phyloP scores from a whole-genome alignment of 2,888 invertebrate species.

The Emmelina monodactyla region DNA sequence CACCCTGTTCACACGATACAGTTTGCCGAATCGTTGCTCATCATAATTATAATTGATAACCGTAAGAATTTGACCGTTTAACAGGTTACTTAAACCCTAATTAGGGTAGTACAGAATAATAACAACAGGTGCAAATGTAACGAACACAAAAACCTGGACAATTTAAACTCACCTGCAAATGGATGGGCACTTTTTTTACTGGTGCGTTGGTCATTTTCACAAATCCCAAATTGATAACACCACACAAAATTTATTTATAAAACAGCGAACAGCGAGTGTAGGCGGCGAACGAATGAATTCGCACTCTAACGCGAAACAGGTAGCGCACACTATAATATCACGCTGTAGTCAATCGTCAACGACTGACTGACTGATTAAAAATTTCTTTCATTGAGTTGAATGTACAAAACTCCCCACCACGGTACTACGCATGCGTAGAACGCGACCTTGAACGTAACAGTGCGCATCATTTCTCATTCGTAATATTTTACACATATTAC shows the following conservation, averaged over 20 bases:
- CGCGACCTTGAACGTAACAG: constrained; percentile 26
- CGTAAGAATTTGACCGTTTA: neutral
- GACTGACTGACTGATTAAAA: constrained; percentile 38
- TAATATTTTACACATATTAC: constrained; percentile 4
- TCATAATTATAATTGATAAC: neutral
- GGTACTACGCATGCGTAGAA: constrained; percentile 46
- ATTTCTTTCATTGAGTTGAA: constrained; percentile 38
- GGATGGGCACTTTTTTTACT: constrained; percentile 94
- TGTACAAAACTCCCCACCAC: constrained; percentile 42
- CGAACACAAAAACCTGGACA: constrained; percentile 8
- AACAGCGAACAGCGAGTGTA: constrained; percentile 36
- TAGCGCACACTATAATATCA: constrained; percentile 11
- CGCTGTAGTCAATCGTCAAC: constrained; percentile 32
- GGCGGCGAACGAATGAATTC: constrained; percentile 31
- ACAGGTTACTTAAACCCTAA: neutral
- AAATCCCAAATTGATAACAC: constrained; percentile 30
- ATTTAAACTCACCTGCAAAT: constrained; percentile 83
- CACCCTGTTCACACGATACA: neutral
- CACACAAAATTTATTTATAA: constrained; percentile 47
- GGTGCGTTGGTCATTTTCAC: constrained; percentile 73
- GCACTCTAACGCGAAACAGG: constrained; percentile 25
- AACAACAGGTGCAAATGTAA: constrained; percentile 37
- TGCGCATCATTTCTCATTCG: constrained; percentile 19
- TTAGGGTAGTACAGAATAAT: constrained; percentile 11
- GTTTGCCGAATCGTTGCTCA: neutral